Evolutionary conservation across 2,888 invertebrate genomes (phyloP).

Genomic region (Oasisia sp.): DNA sequence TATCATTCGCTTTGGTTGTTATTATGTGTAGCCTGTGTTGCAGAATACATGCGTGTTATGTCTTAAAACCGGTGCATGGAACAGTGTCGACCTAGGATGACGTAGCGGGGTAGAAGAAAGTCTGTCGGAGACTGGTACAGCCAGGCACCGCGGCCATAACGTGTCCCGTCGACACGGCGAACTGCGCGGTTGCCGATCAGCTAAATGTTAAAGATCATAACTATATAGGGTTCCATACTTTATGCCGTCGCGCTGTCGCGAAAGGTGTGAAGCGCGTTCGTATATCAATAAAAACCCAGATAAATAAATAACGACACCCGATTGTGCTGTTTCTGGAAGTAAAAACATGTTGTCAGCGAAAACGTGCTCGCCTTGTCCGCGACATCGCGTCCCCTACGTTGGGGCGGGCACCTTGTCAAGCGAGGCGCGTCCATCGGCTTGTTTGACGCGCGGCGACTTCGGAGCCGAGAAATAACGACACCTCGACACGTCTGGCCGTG

Average conservation of each 20-base stretch:
- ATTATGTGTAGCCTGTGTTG: not conserved
- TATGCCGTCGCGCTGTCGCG: not conserved
- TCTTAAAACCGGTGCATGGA: not conserved
- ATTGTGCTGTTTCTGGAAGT: no score
- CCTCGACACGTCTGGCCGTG: not conserved
- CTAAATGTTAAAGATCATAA: slow-evolving; percentile 13
- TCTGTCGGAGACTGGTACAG: not conserved
- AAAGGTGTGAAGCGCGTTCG: not conserved
- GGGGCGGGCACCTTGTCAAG: not conserved
- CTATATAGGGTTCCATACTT: not conserved
- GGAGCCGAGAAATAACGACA: not conserved
- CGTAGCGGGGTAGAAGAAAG: not conserved
- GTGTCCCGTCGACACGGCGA: not conserved
- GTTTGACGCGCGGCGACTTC: not conserved
- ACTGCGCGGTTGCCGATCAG: not conserved
- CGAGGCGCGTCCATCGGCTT: not conserved
- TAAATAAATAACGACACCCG: not conserved
- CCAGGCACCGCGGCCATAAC: not conserved
- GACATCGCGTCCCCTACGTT: not conserved
- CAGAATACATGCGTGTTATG: not conserved
- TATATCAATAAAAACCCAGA: not conserved
- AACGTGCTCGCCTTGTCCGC: not conserved
- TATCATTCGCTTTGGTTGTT: no score
- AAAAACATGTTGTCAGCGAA: not conserved
- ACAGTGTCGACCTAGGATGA: not conserved